These are phyloP conservation scores for Pheucticus melanocephalus DNA, from an alignment of 2,113 vertebrate genomes.

Conservation along the genomic window DNA sequence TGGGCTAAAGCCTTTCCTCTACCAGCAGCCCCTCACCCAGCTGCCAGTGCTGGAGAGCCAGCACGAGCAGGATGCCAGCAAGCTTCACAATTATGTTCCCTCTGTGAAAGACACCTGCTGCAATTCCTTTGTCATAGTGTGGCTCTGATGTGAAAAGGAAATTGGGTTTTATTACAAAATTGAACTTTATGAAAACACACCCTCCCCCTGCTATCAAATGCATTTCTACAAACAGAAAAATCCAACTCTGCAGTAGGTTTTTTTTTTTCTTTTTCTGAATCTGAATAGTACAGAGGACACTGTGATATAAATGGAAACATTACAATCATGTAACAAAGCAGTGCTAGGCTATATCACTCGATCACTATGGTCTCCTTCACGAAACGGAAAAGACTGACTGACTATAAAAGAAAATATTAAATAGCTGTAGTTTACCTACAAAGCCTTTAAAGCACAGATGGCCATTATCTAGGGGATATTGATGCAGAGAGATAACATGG, in stretches of 20 bases:
- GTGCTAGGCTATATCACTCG: not conserved
- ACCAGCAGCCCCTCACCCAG: not conserved
- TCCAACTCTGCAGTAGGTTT: not conserved
- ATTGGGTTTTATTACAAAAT: conserved; percentile 53
- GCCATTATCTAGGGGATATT: not conserved
- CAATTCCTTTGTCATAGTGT: conserved; percentile 9
- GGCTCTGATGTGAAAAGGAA: conserved; percentile 25
- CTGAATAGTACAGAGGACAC: conserved; percentile 45
- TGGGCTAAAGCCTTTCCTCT: not conserved
- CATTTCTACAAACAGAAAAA: conserved; percentile 59
- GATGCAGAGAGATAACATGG: not conserved
- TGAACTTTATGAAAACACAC: conserved; percentile 43
- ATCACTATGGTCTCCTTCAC: conserved; percentile 4
- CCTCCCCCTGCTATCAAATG: conserved; percentile 39
- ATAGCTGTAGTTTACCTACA: conserved; percentile 42
- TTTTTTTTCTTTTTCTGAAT: conserved; percentile 27
- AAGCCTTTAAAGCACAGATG: not conserved
- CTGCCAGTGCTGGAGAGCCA: not conserved
- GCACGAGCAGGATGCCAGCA: not conserved
- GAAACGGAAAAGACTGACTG: conserved; percentile 32
- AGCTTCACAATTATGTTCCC: not conserved
- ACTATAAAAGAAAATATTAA: conserved; percentile 45
- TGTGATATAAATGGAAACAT: conserved; percentile 59
- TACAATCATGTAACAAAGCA: conserved; percentile 57
- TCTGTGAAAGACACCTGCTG: not conserved